Percentiles rank a stretch among this genome's conserved stretches.
Evolutionary conservation across 2,113 vertebrate species (phyloP).

Genomic region (Corvus hawaiiensis): DNA sequence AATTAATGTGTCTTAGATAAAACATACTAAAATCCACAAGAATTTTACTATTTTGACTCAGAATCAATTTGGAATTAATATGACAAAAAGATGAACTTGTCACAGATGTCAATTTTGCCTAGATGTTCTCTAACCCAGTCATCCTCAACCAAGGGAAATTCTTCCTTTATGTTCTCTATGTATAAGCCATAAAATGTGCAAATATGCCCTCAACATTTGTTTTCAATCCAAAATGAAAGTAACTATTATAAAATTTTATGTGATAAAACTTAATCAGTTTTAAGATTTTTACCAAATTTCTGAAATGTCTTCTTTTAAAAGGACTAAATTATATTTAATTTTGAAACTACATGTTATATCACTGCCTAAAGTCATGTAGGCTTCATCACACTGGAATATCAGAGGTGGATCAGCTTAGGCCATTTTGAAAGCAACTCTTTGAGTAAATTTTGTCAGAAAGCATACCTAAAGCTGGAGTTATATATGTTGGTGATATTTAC

Average conservation of each 20-base stretch:
- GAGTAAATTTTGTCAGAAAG: not conserved
- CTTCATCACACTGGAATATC: not conserved
- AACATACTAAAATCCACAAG: not conserved
- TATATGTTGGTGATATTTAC: not conserved
- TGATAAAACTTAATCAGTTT: not conserved
- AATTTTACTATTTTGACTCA: not conserved
- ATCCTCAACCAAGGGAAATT: not conserved
- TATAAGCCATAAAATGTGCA: not conserved
- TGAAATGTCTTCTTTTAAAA: not conserved
- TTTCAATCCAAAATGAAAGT: not conserved
- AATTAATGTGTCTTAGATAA: not conserved
- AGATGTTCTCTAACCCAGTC: not conserved
- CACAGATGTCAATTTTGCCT: not conserved
- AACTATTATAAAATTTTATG: not conserved
- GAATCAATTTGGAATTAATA: not conserved
- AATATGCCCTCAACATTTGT: not conserved
- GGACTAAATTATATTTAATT: not conserved
- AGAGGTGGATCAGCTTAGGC: not conserved
- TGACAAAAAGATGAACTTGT: not conserved
- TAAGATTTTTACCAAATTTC: not conserved
- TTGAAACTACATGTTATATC: not conserved
- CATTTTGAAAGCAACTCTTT: not conserved
- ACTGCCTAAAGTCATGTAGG: not conserved
- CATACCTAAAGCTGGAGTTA: not conserved
- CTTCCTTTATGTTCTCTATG: not conserved